Conservation (phyloP, 2,797 vertebrate genomes). For the Cetoscarus ocellatus region DNA sequence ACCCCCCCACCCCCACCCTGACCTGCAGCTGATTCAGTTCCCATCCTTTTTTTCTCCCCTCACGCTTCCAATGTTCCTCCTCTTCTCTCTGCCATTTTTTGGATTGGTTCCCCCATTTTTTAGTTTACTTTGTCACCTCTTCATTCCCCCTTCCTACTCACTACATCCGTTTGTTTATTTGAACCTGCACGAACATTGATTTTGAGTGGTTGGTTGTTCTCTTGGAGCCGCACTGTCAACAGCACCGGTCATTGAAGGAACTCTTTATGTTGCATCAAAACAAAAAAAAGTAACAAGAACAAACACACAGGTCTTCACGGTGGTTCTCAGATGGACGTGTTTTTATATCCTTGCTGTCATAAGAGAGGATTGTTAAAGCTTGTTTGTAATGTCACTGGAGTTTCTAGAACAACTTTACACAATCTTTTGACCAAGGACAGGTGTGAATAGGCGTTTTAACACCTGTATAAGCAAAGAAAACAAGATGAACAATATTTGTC, state of each 20-base stretch:
- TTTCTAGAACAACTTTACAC: conserved; percentile 80
- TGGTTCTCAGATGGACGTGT: conserved; percentile 80
- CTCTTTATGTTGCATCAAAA: conserved; percentile 85
- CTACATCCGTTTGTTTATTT: conserved; percentile 81
- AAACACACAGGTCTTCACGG: conserved; percentile 75
- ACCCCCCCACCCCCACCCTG: conserved; percentile 57
- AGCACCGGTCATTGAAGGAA: conserved; percentile 85
- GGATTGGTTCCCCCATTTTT: conserved; percentile 67
- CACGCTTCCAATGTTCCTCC: conserved; percentile 56
- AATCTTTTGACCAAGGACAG: conserved; percentile 81
- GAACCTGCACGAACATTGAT: conserved; percentile 89
- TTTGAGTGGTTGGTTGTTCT: conserved; percentile 87
- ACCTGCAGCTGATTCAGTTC: conserved; percentile 77
- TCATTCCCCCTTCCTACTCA: conserved; percentile 64
- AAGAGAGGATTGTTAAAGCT: conserved; percentile 81
- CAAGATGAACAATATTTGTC: conserved; percentile 82
- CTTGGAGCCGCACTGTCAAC: conserved; percentile 84
- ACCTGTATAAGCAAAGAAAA: conserved; percentile 78
- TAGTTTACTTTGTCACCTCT: conserved; percentile 40
- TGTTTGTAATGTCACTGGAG: conserved; percentile 78
- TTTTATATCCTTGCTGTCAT: conserved; percentile 78
- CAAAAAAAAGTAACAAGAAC: conserved; percentile 36
- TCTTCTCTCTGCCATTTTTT: conserved; percentile 71
- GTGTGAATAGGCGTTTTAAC: conserved; percentile 75
- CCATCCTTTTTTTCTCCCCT: conserved; percentile 59